Percentiles rank a stretch among this genome's conserved stretches.
Evolutionary conservation across 2,797 vertebrate species (phyloP).

Genomic region (Neosalanx taihuensis): DNA sequence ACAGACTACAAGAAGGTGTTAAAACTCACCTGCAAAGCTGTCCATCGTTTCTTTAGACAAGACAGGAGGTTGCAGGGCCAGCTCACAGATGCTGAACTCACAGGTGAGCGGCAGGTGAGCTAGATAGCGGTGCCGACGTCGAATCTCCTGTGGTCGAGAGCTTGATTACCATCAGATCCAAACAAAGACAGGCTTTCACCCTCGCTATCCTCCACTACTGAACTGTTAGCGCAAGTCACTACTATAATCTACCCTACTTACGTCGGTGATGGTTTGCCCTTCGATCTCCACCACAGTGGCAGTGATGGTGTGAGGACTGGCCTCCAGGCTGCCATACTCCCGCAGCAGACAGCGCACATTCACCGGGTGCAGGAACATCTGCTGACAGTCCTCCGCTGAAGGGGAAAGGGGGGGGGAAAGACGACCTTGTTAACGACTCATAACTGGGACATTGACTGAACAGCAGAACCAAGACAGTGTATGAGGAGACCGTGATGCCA

Average conservation of each 20-base stretch:
- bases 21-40: constrained; percentile 85
- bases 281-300: constrained; percentile 91
- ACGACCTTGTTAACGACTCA: neutral
- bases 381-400: constrained; percentile 92
- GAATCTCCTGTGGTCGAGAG: constrained; percentile 80
- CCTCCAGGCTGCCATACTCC: constrained; percentile 93
- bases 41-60: constrained; percentile 92
- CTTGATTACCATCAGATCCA: neutral
- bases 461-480: neutral
- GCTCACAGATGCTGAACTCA: constrained; percentile 96
- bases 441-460: neutral
- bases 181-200: too few species aligned
- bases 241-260: constrained; percentile 39
- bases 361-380: constrained; percentile 96
- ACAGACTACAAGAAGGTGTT: neutral
- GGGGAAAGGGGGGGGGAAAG: neutral
- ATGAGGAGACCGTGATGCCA: neutral
- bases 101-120: constrained; percentile 96
- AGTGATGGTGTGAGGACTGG: constrained; percentile 89
- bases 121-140: constrained; percentile 91
- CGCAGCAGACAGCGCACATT: constrained; percentile 92
- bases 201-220: too few species aligned
- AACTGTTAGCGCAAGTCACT: too few species aligned
- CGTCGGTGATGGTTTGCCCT: constrained; percentile 94
- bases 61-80: constrained; percentile 87